Base-by-base conservation (phyloP, 1,140 invertebrate genomes). In the Zaprionus capensis region DNA sequence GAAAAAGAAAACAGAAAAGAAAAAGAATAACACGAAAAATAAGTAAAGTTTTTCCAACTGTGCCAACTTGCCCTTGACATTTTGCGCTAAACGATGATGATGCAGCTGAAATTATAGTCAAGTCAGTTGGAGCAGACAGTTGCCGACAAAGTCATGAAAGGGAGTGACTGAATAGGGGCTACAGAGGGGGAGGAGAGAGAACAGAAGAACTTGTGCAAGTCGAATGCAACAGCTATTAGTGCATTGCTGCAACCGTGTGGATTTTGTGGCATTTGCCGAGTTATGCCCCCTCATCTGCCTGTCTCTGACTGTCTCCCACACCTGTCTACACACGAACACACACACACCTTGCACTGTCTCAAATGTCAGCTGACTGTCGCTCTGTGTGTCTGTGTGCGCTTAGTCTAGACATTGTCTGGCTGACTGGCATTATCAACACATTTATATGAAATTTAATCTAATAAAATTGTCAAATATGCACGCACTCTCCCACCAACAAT, bases 361-460 rank as follows among this genome's bases (percentile, higher is more conserved):
- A 84, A 67, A 85, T 85, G 82, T 84, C 81, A 84, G 71, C 64
- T 71, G 28, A 55, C 9, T 68, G 38, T 68, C 31, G 31, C 38
- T 63, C 24, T 62, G 62, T 62, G 69, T 61, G 36, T 56, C 31
- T 68, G 64, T 77, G 78, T 73, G 76, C 66, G 78, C 53, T 71
- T 65, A 63, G 82, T 85, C 82, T 85, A 85, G 82, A 85, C 82
- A 78, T 63, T 85, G 82, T 85, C 82, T 85, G 83, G 67, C 65
- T 85, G 71, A 71, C 65, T 85, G 71, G 67, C 78, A 78, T 85
- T 85, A 85, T 84, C 82, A 85, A 72, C 82, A 81, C 82, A 85
- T 85, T 84, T 85, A 81, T 85, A 78, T 84, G 82, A 85, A 85
- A 85, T 81, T 81, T 84, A 78, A 85, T 85, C 78, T 85, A 81